Percentiles rank a stretch among this genome's conserved stretches.
These are phyloP conservation scores for Peromyscus polionotus DNA, from an alignment of 2,113 vertebrate species.

Conservation along the genomic window DNA sequence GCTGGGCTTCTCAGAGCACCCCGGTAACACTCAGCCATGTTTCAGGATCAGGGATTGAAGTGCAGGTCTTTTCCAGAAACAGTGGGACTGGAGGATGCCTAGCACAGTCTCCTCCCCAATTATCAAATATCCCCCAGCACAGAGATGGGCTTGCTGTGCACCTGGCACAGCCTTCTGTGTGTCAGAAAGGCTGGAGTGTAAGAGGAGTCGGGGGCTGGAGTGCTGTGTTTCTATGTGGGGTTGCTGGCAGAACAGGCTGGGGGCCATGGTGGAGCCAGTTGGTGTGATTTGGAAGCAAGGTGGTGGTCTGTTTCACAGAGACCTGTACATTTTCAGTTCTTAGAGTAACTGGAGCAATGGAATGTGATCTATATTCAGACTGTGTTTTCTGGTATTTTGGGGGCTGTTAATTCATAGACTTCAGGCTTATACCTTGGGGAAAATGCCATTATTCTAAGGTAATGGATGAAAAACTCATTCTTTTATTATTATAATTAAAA, in stretches of 20 bases:
- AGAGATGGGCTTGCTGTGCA: not conserved
- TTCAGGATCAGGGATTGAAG: not conserved
- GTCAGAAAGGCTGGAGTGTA: no score
- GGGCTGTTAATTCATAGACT: accelerated
- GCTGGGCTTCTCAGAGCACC: not conserved
- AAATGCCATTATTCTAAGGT: not conserved
- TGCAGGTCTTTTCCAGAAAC: slow-evolving; percentile 21
- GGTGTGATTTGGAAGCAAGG: not conserved
- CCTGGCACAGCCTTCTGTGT: not conserved
- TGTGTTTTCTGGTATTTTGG: not conserved
- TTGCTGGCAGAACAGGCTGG: not conserved
- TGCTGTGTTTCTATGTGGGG: slow-evolving; percentile 33
- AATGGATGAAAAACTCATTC: not conserved
- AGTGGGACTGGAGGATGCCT: not conserved
- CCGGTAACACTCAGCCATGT: not conserved
- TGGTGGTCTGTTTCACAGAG: not conserved
- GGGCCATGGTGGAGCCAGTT: accelerated
- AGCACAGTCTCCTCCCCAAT: accelerated
- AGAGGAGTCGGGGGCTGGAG: accelerated
- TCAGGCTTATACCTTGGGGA: not conserved
- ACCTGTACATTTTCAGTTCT: slow-evolving; percentile 18
- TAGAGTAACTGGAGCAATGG: not conserved
- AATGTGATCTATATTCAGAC: accelerated
- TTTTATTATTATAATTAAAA: not conserved
- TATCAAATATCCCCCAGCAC: not conserved